Percentiles rank a stretch among this genome's conserved stretches.
Conservation (phyloP, 2,797 vertebrate species). For the Macroramphosus scolopax region DNA sequence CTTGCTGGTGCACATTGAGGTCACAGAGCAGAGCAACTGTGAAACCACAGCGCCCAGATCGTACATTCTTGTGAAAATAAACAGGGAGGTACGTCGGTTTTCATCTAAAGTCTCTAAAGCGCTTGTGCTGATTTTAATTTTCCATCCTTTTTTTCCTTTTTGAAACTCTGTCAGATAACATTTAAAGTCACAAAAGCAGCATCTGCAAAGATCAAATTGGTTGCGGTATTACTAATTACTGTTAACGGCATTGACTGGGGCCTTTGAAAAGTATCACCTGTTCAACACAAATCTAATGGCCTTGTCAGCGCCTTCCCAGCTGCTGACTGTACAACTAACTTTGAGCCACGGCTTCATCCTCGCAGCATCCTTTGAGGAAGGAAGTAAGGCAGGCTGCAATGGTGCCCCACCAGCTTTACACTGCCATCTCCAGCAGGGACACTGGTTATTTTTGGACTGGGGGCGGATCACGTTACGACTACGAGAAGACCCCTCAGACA, state of each 20-base stretch:
- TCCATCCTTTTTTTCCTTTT: constrained; percentile 41
- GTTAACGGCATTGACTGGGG: constrained; percentile 4
- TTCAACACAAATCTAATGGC: constrained; percentile 16
- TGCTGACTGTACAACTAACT: constrained; percentile 43
- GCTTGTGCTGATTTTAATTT: constrained; percentile 41
- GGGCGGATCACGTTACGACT: constrained; percentile 62
- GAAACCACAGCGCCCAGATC: constrained; percentile 56
- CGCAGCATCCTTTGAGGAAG: constrained; percentile 63
- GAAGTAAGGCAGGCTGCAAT: constrained; percentile 58
- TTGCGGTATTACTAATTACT: constrained; percentile 2
- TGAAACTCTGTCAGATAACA: constrained; percentile 21
- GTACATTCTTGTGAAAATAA: constrained; percentile 55
- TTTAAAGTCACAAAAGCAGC: constrained; percentile 11
- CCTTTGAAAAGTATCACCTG: constrained; percentile 40
- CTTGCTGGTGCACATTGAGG: constrained; percentile 40
- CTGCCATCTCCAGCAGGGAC: constrained; percentile 62
- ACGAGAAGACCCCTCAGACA: constrained; percentile 72
- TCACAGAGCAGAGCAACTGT: constrained; percentile 56
- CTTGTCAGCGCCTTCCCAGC: constrained; percentile 30
- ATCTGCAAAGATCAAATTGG: constrained; percentile 20
- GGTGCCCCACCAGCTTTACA: constrained; percentile 51
- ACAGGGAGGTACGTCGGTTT: constrained; percentile 38
- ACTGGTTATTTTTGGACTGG: constrained; percentile 74
- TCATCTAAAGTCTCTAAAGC: constrained; percentile 20
- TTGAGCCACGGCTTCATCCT: constrained; percentile 47